A percentile compares a stretch with the other conserved stretches of the same genome.
These are phyloP conservation scores for Sitta europaea DNA, from an alignment of 2,113 vertebrate genomes.

Conservation along the genomic window DNA sequence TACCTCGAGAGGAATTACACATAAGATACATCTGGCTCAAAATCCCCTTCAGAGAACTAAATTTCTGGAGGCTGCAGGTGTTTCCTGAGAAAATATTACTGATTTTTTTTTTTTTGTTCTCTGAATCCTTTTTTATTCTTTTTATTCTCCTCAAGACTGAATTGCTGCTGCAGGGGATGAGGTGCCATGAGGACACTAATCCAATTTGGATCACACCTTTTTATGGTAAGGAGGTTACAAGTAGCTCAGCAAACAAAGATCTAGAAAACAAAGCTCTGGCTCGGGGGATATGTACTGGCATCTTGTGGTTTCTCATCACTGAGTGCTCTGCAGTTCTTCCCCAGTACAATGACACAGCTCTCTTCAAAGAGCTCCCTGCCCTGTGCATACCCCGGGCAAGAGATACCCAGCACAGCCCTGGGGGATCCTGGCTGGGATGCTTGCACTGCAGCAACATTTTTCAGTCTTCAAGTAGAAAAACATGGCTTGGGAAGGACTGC, in stretches of 20 bases:
- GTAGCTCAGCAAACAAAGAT: background rate
- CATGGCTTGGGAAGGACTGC: accelerated
- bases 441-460: background rate
- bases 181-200: background rate
- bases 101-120: background rate
- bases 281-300: background rate
- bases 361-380: background rate
- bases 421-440: background rate
- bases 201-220: background rate
- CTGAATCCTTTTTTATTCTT: background rate
- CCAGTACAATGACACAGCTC: background rate
- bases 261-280: background rate
- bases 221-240: background rate
- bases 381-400: no score
- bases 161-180: background rate
- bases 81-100: background rate
- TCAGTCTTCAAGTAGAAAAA: background rate
- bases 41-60: background rate
- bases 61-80: background rate
- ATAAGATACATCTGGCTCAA: background rate
- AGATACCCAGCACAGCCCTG: background rate
- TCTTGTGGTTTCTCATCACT: background rate
- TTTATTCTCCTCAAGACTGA: no score
- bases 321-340: background rate
- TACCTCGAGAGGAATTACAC: background rate